A percentile compares a stretch with the other conserved stretches of the same genome.
Evolutionary conservation across 2,888 invertebrate genomes (phyloP).

Genomic region (Ferrisia virgata): DNA sequence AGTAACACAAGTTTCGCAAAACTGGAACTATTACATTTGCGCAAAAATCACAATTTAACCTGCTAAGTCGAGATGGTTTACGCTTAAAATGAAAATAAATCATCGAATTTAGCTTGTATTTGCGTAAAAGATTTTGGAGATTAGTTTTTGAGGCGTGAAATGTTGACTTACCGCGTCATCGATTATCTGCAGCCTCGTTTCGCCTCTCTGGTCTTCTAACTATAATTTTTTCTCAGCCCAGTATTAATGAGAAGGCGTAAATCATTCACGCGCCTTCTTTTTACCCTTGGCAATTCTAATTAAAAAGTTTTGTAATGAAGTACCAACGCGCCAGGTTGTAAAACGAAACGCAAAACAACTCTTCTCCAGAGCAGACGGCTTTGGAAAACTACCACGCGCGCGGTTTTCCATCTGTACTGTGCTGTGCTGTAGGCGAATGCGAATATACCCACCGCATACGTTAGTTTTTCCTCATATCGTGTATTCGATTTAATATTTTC

Average conservation of each 20-base stretch:
- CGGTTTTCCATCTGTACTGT: background rate
- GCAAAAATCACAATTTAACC: background rate
- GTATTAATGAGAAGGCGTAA: conserved; percentile 20
- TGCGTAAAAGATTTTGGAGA: conserved; percentile 18
- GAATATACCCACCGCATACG: background rate
- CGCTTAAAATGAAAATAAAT: background rate
- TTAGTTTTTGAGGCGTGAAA: conserved; percentile 27
- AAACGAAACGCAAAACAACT: conserved; percentile 15
- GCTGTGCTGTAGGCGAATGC: too few relatives aligned
- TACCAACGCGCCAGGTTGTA: background rate
- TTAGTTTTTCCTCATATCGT: background rate
- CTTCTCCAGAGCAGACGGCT: conserved; percentile 17
- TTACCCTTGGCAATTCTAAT: conserved; percentile 7
- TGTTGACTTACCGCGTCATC: conserved; percentile 1
- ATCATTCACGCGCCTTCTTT: conserved; percentile 19
- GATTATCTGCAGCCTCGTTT: background rate
- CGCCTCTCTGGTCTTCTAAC: background rate
- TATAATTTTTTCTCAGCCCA: conserved; percentile 6
- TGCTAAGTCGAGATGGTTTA: background rate
- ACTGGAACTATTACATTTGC: background rate
- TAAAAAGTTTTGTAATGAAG: conserved; percentile 32
- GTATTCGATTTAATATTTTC: background rate
- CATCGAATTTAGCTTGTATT: conserved; percentile 21
- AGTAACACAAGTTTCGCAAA: background rate
- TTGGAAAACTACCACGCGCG: background rate